Base-by-base conservation (phyloP, 2,113 vertebrate genomes). In the Thinocorus orbignyianus region DNA sequence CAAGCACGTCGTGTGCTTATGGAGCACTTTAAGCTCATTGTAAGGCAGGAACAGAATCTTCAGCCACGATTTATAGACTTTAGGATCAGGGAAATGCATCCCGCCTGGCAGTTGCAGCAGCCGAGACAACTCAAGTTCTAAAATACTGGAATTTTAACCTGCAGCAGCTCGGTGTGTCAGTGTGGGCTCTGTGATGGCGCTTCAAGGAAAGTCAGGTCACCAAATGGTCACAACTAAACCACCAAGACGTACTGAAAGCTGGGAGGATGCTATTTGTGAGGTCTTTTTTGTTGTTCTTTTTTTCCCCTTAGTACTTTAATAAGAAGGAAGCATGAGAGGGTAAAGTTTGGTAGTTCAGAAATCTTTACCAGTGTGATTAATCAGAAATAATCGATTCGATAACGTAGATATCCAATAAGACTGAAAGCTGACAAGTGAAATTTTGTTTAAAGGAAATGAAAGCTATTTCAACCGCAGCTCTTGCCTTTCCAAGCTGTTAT, bases 51-150 rank as follows among this genome's bases (percentile, higher is more conserved):
- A 14, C 37, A 54, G 54, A 51, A 16, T 24, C 35, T 42, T 39
- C 4, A 42, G 7, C 64, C 15, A 17, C 26, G 6, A 28, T 49
- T 37, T 31, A 6, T n/a, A 23, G 52, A 17, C 24, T 28, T 28
- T 3, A 11, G 37, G 60, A 31, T 73, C 65, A 25, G 18, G 60
- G 18, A 52, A 6, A 8, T 4, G 16, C 51, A 4, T 77, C 31
- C 70, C 66, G 51, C 60, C 55, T 70, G 0, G 0, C 33, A 5
- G 2, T 3, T 9, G n/a, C 2, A 0, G 18, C 24, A 28, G 30
- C 48, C 17, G 12, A 28, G 30, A 42, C 2, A 2, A 9, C 7
- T 44, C n/a, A 0, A 10, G 4, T 44, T 78, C 81, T 31, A 65
- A 57, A 66, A 35, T 17, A 6, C 3, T 2, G 44, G 22, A 13